Conservation (phyloP, 2,888 invertebrate species). For the Lottia gigantea region DNA sequence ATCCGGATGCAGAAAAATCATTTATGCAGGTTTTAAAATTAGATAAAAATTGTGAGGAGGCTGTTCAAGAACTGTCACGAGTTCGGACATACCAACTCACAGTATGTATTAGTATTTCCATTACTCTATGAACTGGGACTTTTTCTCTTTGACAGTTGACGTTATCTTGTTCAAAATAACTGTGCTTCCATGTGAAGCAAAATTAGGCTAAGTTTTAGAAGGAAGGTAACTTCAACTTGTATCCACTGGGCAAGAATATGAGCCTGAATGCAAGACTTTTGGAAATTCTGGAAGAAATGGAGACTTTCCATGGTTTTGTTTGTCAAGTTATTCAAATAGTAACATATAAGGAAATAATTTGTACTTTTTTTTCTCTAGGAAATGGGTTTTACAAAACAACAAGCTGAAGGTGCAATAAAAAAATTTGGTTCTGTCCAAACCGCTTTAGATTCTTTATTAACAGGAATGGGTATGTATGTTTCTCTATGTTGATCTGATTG, state of each 20-base stretch:
- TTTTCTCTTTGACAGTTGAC: too few species aligned
- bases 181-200: too few species aligned
- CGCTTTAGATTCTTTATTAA: conserved; percentile 66
- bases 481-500: too few species aligned
- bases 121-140: too few species aligned
- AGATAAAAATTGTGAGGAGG: conserved; percentile 69
- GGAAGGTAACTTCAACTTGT: not conserved
- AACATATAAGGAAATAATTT: not conserved
- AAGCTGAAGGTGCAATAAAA: conserved; percentile 65
- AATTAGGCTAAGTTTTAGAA: not conserved
- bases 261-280: too few species aligned
- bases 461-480: conserved; percentile 55
- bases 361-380: conserved; percentile 54
- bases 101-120: conserved; percentile 38
- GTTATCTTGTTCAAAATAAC: too few species aligned
- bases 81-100: conserved; percentile 67
- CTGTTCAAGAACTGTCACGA: conserved; percentile 66
- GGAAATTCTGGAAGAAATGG: not conserved
- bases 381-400: conserved; percentile 67
- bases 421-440: conserved; percentile 65
- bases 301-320: not conserved
- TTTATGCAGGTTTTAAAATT: conserved; percentile 69
- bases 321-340: not conserved
- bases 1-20: conserved; percentile 68
- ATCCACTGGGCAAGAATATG: not conserved